Percentiles rank a stretch among this genome's conserved stretches.
These are phyloP conservation scores for Anoplophora glabripennis DNA, from an alignment of 1,140 invertebrate species.

Conservation along the genomic window DNA sequence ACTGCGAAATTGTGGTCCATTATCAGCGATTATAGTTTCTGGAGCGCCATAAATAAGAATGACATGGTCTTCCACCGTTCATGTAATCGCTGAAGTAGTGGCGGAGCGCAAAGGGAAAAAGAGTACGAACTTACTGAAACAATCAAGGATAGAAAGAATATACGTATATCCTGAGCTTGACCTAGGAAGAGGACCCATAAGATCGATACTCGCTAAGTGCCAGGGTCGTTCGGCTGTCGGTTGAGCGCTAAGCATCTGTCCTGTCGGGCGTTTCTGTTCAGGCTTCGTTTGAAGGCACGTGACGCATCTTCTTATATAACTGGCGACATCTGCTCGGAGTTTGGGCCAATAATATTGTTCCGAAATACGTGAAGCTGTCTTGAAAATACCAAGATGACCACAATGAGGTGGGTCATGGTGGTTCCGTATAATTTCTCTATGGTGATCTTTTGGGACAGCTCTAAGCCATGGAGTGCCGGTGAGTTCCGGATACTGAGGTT, in stretches of 20 bases:
- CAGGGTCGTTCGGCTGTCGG: conserved; percentile 4
- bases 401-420: conserved; percentile 16
- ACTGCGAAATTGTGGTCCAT: conserved; percentile 6
- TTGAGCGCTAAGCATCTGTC: conserved; percentile 8
- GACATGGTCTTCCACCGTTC: conserved; percentile 16
- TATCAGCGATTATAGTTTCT: conserved; percentile 12
- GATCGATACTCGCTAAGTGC: conserved; percentile 17
- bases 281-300: conserved; percentile 6
- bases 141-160: conserved; percentile 13
- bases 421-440: neutral
- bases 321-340: conserved; percentile 12
- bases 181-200: conserved; percentile 7
- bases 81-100: neutral
- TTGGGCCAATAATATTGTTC: conserved; percentile 22
- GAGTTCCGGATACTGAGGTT: neutral
- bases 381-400: conserved; percentile 32
- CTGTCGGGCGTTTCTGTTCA: conserved; percentile 17
- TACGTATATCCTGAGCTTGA: conserved; percentile 8
- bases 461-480: neutral
- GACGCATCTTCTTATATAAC: conserved; percentile 7
- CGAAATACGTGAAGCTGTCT: conserved; percentile 14
- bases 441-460: neutral
- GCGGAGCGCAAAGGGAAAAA: conserved; percentile 17
- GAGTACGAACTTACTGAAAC: conserved; percentile 19
- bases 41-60: conserved; percentile 27